Evolutionary conservation across 1,140 invertebrate species (phyloP), one percentile per base, ranked within the genome.

Genomic region (Neodiprion virginianus): DNA sequence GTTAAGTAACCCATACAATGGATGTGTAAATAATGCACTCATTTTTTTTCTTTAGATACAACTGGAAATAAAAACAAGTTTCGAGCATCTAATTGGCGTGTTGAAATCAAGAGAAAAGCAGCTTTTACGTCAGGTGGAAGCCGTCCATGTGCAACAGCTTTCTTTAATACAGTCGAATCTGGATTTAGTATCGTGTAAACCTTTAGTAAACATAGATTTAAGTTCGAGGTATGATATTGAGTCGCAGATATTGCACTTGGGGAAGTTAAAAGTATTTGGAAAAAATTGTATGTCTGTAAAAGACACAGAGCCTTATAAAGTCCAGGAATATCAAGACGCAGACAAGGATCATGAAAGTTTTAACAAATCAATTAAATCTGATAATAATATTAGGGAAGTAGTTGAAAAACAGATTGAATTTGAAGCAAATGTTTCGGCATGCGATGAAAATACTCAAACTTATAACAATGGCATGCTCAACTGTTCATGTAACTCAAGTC

Each of bases 61-160:
- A 80, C 75, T 80, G 66, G 83, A 87, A 75, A 89, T 91, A 65
- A 85, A 83, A 75, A 79, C 78, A 47, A 88, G 90, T 74, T 91
- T 91, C 71, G 85, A 86, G 53, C 83, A 87, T 71, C 77, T 91
- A 14, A 81, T 83, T 14, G 84, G 89, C 61, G 83, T 84, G 0
- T 74, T 91, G 23, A 83, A 85, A 76, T 86, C 86, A 71, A 83
- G 90, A 76, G 90, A 91, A 74, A 90, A 87, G 68, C 84, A 90
- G 78, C 82, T 91, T 17, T 78, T 91, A 3, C 86, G 90, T 10
- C 90, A 91, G 80, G 83, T 90, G 7, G 90, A 91, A 74, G 90
- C 89, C 10, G 83, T 91, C 23, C 86, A 89, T 17, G 86, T 82
- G 65, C 89, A 89, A 67, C 86, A 89, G 48, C 77, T 90, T 75